Conservation (phyloP, 1,140 invertebrate genomes). For the Leptonema lineaticorne region DNA sequence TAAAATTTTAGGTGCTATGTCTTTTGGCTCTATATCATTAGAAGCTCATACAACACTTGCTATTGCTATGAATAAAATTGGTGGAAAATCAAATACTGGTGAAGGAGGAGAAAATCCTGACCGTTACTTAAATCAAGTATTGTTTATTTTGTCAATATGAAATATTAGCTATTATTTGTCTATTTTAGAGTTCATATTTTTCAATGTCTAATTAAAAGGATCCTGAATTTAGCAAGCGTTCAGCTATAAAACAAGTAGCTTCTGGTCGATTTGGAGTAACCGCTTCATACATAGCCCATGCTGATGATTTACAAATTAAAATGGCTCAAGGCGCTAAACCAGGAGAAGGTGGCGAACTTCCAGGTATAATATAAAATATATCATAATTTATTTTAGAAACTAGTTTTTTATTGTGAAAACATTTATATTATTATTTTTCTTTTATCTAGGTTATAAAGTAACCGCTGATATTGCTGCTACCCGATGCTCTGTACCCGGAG, state of each 20-base stretch:
- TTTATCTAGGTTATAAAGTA: conserved; percentile 65
- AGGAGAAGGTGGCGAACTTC: conserved; percentile 92
- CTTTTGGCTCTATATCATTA: conserved; percentile 64
- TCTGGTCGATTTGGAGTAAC: conserved; percentile 98
- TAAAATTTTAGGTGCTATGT: conserved; percentile 58
- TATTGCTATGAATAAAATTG: conserved; percentile 95
- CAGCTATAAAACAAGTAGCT: conserved; percentile 90
- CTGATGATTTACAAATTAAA: conserved; percentile 96
- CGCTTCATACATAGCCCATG: conserved; percentile 93
- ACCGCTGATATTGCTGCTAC: conserved; percentile 94
- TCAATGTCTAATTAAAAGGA: conserved; percentile 59
- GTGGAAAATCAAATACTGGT: conserved; percentile 96
- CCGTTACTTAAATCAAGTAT: conserved; percentile 70
- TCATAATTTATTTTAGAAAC: conserved; percentile 5
- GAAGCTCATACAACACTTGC: conserved; percentile 95
- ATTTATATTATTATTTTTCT: conserved; percentile 26
- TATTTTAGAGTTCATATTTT: not conserved
- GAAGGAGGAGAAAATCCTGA: conserved; percentile 92
- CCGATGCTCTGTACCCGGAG: conserved; percentile 92
- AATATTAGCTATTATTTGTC: not conserved
- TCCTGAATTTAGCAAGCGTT: conserved; percentile 73
- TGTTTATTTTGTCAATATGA: not conserved
- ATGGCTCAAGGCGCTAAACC: conserved; percentile 99
- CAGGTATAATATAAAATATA: conserved; percentile 62
- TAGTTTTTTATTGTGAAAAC: not conserved